Conservation (phyloP, 2,888 invertebrate species). For the Aethes cnicana region DNA sequence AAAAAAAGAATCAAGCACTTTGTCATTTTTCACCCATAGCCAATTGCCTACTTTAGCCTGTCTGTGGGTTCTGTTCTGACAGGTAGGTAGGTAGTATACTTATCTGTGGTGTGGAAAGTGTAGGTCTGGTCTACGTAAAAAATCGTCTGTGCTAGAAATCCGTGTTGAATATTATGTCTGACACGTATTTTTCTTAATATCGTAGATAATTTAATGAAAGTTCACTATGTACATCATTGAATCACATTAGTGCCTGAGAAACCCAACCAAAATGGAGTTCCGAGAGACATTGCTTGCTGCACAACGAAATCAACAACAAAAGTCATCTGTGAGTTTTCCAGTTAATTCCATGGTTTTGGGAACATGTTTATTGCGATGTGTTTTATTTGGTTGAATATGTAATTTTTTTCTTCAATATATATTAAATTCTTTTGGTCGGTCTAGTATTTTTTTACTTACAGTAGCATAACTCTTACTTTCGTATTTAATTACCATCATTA, state of each 20-base stretch:
- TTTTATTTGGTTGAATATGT: constrained; percentile 10
- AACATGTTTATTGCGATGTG: constrained; percentile 36
- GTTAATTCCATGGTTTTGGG: constrained; percentile 40
- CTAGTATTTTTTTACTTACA: not conserved
- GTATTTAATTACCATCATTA: constrained; percentile 10
- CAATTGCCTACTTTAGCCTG: no score
- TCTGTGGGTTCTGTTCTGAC: no score
- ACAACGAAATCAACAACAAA: constrained; percentile 79
- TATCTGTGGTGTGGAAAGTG: no score
- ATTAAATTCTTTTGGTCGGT: not conserved
- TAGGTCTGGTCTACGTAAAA: no score
- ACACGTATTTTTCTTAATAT: constrained; percentile 75
- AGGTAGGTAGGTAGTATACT: no score
- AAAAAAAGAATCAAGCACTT: no score
- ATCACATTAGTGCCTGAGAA: constrained; percentile 3
- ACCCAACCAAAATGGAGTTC: constrained; percentile 65
- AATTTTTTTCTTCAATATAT: not conserved
- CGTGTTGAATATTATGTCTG: no score
- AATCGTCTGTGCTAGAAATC: no score
- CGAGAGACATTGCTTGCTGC: constrained; percentile 76
- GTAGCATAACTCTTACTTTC: constrained; percentile 26
- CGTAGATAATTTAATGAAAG: constrained; percentile 63
- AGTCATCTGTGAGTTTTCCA: constrained; percentile 78
- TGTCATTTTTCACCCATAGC: no score
- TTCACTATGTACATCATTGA: constrained; percentile 34